A percentile compares a stretch with the other conserved stretches of the same genome.
phyloP scores from a whole-genome alignment of 1,140 invertebrate genomes.

The Dolichoris vasculosae region DNA sequence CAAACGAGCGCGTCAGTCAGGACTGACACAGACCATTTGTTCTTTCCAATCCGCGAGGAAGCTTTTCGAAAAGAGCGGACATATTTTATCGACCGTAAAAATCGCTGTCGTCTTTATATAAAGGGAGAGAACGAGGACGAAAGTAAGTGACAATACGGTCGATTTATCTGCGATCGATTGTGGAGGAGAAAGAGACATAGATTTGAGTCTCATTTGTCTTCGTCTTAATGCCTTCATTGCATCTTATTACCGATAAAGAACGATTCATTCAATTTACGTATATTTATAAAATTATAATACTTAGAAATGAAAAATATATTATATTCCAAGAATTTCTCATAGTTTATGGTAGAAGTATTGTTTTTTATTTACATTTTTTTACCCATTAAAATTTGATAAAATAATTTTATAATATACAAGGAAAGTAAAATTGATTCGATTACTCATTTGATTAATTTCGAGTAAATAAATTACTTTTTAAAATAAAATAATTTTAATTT shows the following conservation, averaged over 20 bases:
- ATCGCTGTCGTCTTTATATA: conserved; percentile 46
- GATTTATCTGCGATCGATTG: conserved; percentile 34
- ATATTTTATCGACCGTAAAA: conserved; percentile 48
- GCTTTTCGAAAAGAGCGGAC: conserved; percentile 37
- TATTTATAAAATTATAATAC: not conserved
- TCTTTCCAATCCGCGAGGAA: conserved; percentile 24
- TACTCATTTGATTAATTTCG: too few relatives aligned
- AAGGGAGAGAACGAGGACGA: conserved; percentile 9
- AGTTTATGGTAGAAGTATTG: too few relatives aligned
- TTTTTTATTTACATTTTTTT: too few relatives aligned
- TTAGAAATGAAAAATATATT: too few relatives aligned
- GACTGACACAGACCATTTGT: conserved; percentile 45
- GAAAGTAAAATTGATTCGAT: too few relatives aligned
- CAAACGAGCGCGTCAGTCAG: conserved; percentile 20
- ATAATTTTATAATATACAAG: too few relatives aligned
- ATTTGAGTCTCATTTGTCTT: conserved; percentile 19
- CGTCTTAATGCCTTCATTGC: not conserved
- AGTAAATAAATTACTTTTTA: too few relatives aligned
- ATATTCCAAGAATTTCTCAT: too few relatives aligned
- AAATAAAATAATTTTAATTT: too few relatives aligned
- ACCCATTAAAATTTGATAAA: too few relatives aligned
- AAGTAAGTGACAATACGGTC: conserved; percentile 25
- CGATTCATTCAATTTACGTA: not conserved
- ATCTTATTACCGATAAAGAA: not conserved
- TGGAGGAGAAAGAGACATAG: not conserved